Evolutionary conservation across 53 echinoderm and acorn worm species (phyloP), one percentile per base, ranked within the genome.

Genomic region (Holothuria scabra): DNA sequence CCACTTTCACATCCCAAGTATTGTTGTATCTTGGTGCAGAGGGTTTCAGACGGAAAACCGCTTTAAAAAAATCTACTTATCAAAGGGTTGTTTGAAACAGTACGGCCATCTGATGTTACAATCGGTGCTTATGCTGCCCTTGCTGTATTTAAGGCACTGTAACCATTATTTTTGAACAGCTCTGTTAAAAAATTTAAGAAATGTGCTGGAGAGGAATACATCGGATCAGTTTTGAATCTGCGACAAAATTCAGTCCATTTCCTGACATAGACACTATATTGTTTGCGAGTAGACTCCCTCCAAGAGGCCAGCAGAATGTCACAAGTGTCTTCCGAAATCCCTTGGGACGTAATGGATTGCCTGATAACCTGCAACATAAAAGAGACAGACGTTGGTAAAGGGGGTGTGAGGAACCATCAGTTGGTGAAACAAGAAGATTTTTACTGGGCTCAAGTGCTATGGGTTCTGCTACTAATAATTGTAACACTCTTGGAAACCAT

Each of bases 261-360:
- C 24, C 16, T 70, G 46, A 87, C 59, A 29, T 87, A 87, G 22
- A 80, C 80, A 2, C 58, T 5, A 46, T 87, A 82, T 26, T 87
- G 87, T 38, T 58, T 80, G 46, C 24, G 59, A 21, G 79, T 86
- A 46, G 86, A 86, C 18, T 38, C 34, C 35, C 82, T 81, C 87
- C 87, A 87, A n/a, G 87, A 80, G 19, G 87, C 65, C 4, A 49
- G 8, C 19, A 87, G 67, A 3, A 87, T 87, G 65, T 82, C 72
- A 4, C 58, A 22, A 2, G 72, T 57, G 16, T 56, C 44, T 22
- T 49, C 14, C 19, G 34, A 67, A 23, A 87, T 19, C 59, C 87
- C 87, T 32, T 59, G 28, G 5, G 14, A 4, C 57, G 81, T 61
- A 64, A 34, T 29, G 56, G 70, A 38, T 68, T 32, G 38, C 35